Evolutionary conservation across 2,113 vertebrate genomes (phyloP).

Genomic region (Hypomesus transpacificus): DNA sequence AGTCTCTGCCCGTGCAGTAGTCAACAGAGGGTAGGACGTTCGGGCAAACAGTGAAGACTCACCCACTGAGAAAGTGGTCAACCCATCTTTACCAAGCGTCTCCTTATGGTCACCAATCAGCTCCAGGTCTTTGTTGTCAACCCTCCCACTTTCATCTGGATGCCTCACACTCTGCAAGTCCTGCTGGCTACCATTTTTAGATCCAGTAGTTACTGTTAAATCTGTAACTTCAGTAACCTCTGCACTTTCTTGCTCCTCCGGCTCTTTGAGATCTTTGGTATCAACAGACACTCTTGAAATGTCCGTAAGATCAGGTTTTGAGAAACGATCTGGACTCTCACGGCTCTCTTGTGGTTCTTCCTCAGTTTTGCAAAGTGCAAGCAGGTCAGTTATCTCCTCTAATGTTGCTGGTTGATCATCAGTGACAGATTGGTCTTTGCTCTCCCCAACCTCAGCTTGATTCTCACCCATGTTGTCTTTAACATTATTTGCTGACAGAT

Average conservation of each 20-base stretch:
- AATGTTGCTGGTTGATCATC: constrained; percentile 1
- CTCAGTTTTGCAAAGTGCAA: constrained; percentile 2
- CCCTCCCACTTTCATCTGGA: background rate
- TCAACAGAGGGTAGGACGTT: constrained; percentile 50
- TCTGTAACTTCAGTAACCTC: constrained; percentile 44
- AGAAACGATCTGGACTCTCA: constrained; percentile 5
- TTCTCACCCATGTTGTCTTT: constrained; percentile 20
- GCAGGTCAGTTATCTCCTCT: constrained; percentile 10
- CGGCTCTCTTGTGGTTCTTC: background rate
- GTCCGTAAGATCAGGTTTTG: background rate
- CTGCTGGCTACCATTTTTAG: constrained; percentile 41
- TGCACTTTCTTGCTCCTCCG: constrained; percentile 1
- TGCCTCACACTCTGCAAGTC: constrained; percentile 11
- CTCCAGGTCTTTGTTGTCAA: background rate
- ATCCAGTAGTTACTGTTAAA: constrained; percentile 20
- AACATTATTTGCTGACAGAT: constrained; percentile 14
- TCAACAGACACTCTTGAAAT: background rate
- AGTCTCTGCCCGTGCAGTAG: constrained; percentile 42
- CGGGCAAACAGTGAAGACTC: constrained; percentile 43
- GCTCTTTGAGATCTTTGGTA: background rate
- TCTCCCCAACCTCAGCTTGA: constrained; percentile 20
- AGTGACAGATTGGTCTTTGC: background rate
- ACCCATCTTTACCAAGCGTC: background rate
- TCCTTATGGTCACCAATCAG: background rate
- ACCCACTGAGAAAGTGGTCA: constrained; percentile 53